A percentile compares a stretch with the other conserved stretches of the same genome.
phyloP scores from a whole-genome alignment of 23 tunicate genomes.

The Clavelina lepadiformis region DNA sequence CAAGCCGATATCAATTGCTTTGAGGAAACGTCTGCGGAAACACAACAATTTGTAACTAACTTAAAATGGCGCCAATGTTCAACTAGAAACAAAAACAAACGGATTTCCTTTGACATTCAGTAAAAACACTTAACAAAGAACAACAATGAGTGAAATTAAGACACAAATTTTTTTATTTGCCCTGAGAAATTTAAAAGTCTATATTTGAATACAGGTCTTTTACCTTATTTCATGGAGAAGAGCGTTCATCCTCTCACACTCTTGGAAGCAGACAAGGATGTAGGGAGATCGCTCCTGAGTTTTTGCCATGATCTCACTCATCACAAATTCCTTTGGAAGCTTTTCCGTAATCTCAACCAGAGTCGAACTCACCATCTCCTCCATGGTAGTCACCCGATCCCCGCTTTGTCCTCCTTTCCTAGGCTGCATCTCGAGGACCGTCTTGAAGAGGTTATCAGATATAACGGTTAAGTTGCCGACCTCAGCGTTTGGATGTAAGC shows the following conservation, averaged over 20 bases:
- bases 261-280: slow-evolving; percentile 89
- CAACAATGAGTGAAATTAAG: too few relatives aligned
- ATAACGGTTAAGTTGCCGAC: slow-evolving; percentile 85
- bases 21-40: slow-evolving; percentile 87
- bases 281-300: slow-evolving; percentile 78
- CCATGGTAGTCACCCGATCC: slow-evolving; percentile 56
- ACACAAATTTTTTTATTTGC: too few relatives aligned
- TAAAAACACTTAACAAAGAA: too few relatives aligned
- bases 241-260: slow-evolving; percentile 83
- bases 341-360: slow-evolving; percentile 78
- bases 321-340: slow-evolving; percentile 81
- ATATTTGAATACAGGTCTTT: too few relatives aligned
- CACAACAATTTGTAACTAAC: too few relatives aligned
- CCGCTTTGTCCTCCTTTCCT: slow-evolving; percentile 57
- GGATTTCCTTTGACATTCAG: too few relatives aligned
- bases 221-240: slow-evolving; percentile 77
- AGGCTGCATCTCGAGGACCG: slow-evolving; percentile 86
- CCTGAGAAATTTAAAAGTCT: too few relatives aligned
- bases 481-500: slow-evolving; percentile 92
- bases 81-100: too few relatives aligned
- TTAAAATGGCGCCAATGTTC: too few relatives aligned
- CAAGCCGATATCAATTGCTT: slow-evolving; percentile 81
- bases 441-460: slow-evolving; percentile 72
- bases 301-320: slow-evolving; percentile 79
- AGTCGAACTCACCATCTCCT: slow-evolving; percentile 66